Base-by-base conservation (phyloP, 2,888 invertebrate species). In the Yponomeuta cagnagella region DNA sequence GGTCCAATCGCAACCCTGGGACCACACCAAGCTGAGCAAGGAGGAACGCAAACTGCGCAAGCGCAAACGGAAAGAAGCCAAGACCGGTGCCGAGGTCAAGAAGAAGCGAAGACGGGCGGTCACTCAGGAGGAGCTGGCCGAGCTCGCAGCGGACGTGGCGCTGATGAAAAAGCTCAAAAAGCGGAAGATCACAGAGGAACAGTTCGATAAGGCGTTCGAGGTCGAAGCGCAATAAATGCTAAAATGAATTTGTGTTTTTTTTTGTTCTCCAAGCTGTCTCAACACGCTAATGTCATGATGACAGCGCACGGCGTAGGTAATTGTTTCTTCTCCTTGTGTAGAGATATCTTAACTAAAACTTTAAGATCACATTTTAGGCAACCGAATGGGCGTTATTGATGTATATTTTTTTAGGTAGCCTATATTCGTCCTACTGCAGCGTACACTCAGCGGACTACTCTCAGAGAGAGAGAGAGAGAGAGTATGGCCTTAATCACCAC, bases 151-250 rank as follows among this genome's bases (percentile, higher is more conserved):
- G 71, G 98, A 98, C 81, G 94, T 97, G 69, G 94, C 96, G 8
- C 89, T 98, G 37, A 94, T 98, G 73, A 98, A 98, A 83, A 97
- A 96, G 78, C 88, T 97, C 0, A 98, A 97, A 83, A 96, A 95
- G 79, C 95, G 96, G 77, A 98, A 98, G 84, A 95, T 95, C 48
- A 92, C 93, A 0, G 90, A 94, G 70, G 94, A 95, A 74, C 94
- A 95, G 77, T 95, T 94, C 77, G 94, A 95, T 75, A 88, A 94
- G 76, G 90, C 93, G 75, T 95, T 95, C 82, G 94, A 94, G 72
- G 80, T 95, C 81, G 94, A 94, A 72, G 80, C 85, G 6, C 82
- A 85, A 66, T 63, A 71, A 68, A 58, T 68, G 15, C 1, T 30
- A 65, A 30, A 31, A 23, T 12, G 15, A 8, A 52, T 48, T 66